Evolutionary conservation across 2,888 invertebrate species (phyloP).

Genomic region (Xestia c-nigrum): DNA sequence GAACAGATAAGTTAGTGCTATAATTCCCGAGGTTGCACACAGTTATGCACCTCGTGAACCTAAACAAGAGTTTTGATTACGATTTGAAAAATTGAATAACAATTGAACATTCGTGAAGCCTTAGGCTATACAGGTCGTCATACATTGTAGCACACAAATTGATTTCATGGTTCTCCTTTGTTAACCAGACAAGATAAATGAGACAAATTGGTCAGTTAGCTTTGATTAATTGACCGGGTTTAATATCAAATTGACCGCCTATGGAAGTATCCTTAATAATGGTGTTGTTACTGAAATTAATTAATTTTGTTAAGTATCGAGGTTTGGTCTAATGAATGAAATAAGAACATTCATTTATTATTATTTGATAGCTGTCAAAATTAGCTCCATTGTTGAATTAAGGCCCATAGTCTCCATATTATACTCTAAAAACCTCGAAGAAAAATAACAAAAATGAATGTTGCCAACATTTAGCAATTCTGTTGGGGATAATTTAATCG

Average conservation of each 20-base stretch:
- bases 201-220: conserved; percentile 49
- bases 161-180: conserved; percentile 54
- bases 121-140: conserved; percentile 24
- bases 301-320: conserved; percentile 22
- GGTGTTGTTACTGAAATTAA: conserved; percentile 26
- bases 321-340: conserved; percentile 16
- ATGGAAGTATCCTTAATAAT: conserved; percentile 39
- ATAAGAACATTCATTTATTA: conserved; percentile 19
- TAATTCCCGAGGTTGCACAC: background rate
- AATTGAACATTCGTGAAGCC: conserved; percentile 35
- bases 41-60: background rate
- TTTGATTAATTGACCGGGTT: conserved; percentile 60
- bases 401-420: background rate
- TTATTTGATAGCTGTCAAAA: conserved; percentile 1
- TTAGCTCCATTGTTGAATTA: background rate
- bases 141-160: conserved; percentile 46
- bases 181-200: conserved; percentile 59
- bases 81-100: conserved; percentile 30
- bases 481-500: background rate
- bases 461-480: background rate
- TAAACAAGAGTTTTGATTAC: conserved; percentile 15
- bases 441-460: background rate
- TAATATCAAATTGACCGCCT: conserved; percentile 31
- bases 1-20: no score
- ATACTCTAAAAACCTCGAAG: background rate